phyloP scores from a whole-genome alignment of 2,797 vertebrate genomes.

The Cyprinella venusta region DNA sequence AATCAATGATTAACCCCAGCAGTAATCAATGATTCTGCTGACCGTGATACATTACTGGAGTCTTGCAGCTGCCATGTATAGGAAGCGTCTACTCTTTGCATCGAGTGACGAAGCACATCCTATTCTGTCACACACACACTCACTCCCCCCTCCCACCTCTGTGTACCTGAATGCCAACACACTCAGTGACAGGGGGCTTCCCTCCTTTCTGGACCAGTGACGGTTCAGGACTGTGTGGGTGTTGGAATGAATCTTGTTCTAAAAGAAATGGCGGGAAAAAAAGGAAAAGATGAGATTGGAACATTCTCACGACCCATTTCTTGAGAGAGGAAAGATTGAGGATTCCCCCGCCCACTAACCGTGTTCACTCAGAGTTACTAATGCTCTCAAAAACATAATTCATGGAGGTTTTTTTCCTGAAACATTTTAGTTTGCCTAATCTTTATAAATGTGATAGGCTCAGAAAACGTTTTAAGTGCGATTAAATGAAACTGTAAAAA shows the following conservation, averaged over 20 bases:
- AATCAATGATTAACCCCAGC: slow-evolving; percentile 83
- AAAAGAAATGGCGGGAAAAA: slow-evolving; percentile 10
- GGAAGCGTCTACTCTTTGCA: slow-evolving; percentile 79
- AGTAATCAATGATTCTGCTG: slow-evolving; percentile 85
- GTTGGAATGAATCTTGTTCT: slow-evolving; percentile 53
- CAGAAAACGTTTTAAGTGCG: not conserved
- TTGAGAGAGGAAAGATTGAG: not conserved
- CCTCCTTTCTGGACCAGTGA: slow-evolving; percentile 22
- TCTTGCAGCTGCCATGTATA: slow-evolving; percentile 83
- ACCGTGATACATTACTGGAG: slow-evolving; percentile 81
- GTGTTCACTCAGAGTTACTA: not conserved
- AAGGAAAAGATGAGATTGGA: not conserved
- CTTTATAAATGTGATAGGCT: not conserved
- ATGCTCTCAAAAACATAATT: not conserved
- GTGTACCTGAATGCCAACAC: slow-evolving; percentile 38
- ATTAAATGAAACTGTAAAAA: not conserved
- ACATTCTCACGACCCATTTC: slow-evolving; percentile 28
- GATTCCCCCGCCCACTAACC: not conserved
- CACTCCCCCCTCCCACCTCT: slow-evolving; percentile 24
- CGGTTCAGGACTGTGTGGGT: slow-evolving; percentile 51
- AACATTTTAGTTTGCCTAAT: not conserved
- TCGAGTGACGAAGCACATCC: slow-evolving; percentile 73
- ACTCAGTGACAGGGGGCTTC: slow-evolving; percentile 54
- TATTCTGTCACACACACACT: slow-evolving; percentile 57
- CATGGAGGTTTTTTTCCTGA: not conserved